Base-by-base conservation (phyloP, 2,888 invertebrate species). In the Ochropleura plecta region DNA sequence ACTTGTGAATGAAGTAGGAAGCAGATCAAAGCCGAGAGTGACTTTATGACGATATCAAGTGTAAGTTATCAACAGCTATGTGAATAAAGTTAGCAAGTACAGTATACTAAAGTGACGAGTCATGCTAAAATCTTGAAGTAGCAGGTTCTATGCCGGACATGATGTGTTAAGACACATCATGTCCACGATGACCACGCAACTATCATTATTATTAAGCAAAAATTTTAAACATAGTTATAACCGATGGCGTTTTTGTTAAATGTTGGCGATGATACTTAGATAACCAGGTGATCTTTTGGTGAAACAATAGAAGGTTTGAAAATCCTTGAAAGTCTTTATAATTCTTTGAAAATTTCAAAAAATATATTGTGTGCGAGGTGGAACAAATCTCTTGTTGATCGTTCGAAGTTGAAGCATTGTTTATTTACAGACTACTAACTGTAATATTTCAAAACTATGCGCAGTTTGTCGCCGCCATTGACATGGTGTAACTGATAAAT, bases 21-120 rank as follows among this genome's bases (percentile, higher is more conserved):
- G 73, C 67, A 73, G 66, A 85, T 81, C 78, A 79, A 79, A 85
- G 83, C 59, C 59, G n/a, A 20, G 68, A 49, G 63, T 66, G 66
- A 55, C 53, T 77, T 76, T 71, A 75, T 53, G 59, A 53, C 57
- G 57, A 62, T 62, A 72, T 68, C 60, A 64, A 48, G 55, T 59
- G 20, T 44, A 42, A 20, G 12, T 63, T 64, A 71, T 64, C 68
- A 75, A 81, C 60, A 73, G 60, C 48, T 53, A 14, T 63, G 66
- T 57, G 60, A 48, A 55, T 65, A 49, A 73, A 82, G 51, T 60
- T 55, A 42, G 55, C 16, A 46, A 51, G 51, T 14, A 18, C 30
- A 40, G 14, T 12, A 62, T 44, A 63, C 18, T 10, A 44, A 69
- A 53, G 48, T 62, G 14, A 40, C 14, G 30, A 62, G 18, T 72